Conservation (phyloP, 2,113 vertebrate genomes). For the Leptosomus discolor region DNA sequence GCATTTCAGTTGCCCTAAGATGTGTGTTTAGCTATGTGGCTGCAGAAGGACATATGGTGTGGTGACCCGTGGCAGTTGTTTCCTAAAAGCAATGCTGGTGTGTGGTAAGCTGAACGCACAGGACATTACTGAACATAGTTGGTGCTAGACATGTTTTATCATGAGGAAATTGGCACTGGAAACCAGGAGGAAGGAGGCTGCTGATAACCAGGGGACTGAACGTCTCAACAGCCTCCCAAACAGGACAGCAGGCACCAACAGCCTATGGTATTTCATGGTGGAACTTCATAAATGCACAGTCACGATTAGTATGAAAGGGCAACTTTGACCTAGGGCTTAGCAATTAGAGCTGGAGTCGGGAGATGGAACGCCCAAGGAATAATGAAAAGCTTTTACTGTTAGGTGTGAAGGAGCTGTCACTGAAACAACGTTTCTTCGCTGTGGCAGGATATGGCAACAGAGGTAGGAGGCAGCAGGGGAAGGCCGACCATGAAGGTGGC, state of each 20-base stretch:
- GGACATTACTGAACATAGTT: background rate
- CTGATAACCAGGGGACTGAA: background rate
- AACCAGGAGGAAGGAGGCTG: background rate
- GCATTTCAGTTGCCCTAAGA: background rate
- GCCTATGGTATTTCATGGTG: background rate
- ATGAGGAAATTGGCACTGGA: background rate
- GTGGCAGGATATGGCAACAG: background rate
- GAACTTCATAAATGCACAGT: background rate
- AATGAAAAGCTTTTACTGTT: background rate
- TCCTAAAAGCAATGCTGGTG: background rate
- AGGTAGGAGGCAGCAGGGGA: background rate
- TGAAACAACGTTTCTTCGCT: background rate
- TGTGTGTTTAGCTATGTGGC: background rate
- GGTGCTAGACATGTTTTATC: background rate
- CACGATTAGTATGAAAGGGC: background rate
- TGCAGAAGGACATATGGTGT: background rate
- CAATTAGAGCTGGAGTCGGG: background rate
- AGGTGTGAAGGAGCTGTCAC: background rate
- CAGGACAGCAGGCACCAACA: background rate
- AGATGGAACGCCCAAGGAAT: background rate
- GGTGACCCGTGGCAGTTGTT: background rate
- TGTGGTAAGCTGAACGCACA: rapidly evolving
- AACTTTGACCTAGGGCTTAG: background rate
- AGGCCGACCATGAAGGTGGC: background rate
- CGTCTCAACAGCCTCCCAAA: background rate